Evolutionary conservation across 64 coral and sea anemone genomes (phyloP).

Genomic region (Dendrophyllia cribrosa): DNA sequence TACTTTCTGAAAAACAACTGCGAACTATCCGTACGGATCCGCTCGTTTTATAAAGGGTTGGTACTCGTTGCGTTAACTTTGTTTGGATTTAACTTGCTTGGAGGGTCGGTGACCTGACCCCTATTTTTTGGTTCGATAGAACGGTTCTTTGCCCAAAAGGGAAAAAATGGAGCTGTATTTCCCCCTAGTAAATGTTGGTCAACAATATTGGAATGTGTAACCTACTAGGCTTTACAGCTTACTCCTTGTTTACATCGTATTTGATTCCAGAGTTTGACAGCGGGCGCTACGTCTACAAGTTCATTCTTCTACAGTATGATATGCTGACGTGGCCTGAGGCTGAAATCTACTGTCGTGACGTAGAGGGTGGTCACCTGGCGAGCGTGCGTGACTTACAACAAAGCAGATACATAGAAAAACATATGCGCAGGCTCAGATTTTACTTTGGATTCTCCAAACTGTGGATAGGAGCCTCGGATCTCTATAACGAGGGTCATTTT

Average conservation of each 20-base stretch:
- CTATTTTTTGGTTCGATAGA: too few relatives aligned
- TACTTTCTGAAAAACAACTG: too few relatives aligned
- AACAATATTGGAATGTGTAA: too few relatives aligned
- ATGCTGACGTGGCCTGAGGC: constrained; percentile 79
- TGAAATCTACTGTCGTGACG: constrained; percentile 78
- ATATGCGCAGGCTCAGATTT: constrained; percentile 24
- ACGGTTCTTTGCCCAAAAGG: too few relatives aligned
- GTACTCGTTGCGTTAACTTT: too few relatives aligned
- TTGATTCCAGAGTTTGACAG: constrained; percentile 68
- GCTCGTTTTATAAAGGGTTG: too few relatives aligned
- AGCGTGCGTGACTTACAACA: constrained; percentile 37
- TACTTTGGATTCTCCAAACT: constrained; percentile 57
- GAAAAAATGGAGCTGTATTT: too few relatives aligned
- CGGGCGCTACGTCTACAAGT: constrained; percentile 73
- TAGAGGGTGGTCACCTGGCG: constrained; percentile 61
- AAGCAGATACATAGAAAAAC: constrained; percentile 12
- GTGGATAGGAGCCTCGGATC: constrained; percentile 70
- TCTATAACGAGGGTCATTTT: constrained; percentile 21
- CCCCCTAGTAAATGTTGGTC: too few relatives aligned
- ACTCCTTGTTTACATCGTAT: not conserved
- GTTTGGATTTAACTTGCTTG: too few relatives aligned
- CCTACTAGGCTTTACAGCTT: too few relatives aligned
- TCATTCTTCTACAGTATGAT: constrained; percentile 51
- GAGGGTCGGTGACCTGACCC: too few relatives aligned
- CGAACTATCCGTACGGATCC: too few relatives aligned